Base-by-base conservation (phyloP, 2,113 vertebrate genomes). In the Triplophysa dalaica region DNA sequence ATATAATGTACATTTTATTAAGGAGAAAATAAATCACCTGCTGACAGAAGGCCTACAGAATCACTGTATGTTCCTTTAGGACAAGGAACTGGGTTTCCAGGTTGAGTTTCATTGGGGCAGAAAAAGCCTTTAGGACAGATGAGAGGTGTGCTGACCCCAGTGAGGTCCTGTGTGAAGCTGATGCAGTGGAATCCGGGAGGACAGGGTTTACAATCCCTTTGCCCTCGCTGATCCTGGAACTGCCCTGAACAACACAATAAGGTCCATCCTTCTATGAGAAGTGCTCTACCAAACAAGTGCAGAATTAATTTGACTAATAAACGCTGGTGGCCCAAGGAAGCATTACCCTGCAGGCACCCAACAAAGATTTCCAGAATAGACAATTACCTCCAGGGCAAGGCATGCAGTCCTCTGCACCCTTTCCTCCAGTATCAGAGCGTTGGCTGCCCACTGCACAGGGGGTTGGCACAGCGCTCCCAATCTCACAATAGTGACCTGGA, bases 401-500 rank as follows among this genome's bases (percentile, higher is more conserved):
- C 69, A 87, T 87, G 84, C 93, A 94, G 85, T 90, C 89, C 0
- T 89, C 84, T 81, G 65, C 85, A 75, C 75, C 61, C 86, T 84
- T 91, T 76, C 89, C 89, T 69, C 91, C 89, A 8, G 83, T 87
- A 41, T 87, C 60, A 77, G 91, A 83, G 43, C 72, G 87, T 56
- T 89, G 87, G 12, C 87, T 92, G 52, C 92, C 93, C 63, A 87
- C 45, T 16, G 90, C 91, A 76, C 93, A 94, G 13, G 92, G 88
- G 22, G 79, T 75, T 52, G 92, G 92, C 2, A 87, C 70, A 38
- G 86, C 82, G 72, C 83, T 92, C 82, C 93, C 88, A 1, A 85
- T 79, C 64, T 91, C 88, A 87, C 96, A 98, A 89, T 93, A 98
- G 72, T 97, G 87, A 3, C 97, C 97, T 9, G 38, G 48, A 0